phyloP scores from a whole-genome alignment of 2,888 invertebrate species.

The Crocallis elinguaria region DNA sequence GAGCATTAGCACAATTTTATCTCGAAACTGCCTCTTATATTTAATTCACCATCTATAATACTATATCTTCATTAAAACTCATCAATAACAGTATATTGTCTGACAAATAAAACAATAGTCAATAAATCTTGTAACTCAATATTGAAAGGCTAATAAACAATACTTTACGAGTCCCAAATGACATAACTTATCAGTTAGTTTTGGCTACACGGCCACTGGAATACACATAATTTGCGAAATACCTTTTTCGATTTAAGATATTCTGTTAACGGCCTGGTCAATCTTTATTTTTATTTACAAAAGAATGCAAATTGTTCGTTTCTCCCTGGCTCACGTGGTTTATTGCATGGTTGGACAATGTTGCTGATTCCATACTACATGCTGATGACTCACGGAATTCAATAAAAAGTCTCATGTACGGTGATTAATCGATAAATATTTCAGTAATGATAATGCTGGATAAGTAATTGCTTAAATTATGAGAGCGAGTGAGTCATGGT shows the following conservation, averaged over 20 bases:
- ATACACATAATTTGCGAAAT: slow-evolving; percentile 52
- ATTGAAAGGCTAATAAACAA: slow-evolving; percentile 50
- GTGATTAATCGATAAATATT: slow-evolving; percentile 54
- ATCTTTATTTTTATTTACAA: slow-evolving; percentile 59
- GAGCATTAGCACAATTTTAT: background rate
- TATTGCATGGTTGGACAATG: slow-evolving; percentile 42
- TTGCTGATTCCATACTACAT: slow-evolving; percentile 50
- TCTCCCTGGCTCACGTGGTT: slow-evolving; percentile 45
- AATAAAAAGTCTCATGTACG: slow-evolving; percentile 38
- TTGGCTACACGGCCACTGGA: slow-evolving; percentile 46
- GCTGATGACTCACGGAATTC: slow-evolving; percentile 51
- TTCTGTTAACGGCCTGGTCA: slow-evolving; percentile 49
- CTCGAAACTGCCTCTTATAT: background rate
- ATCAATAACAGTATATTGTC: slow-evolving; percentile 34
- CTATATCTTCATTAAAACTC: slow-evolving; percentile 31
- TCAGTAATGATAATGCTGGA: slow-evolving; percentile 54
- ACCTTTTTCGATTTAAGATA: slow-evolving; percentile 54
- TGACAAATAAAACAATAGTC: slow-evolving; percentile 54
- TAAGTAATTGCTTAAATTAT: slow-evolving; percentile 53
- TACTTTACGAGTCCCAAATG: slow-evolving; percentile 37
- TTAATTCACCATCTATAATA: background rate
- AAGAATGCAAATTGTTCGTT: slow-evolving; percentile 56
- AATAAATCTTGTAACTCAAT: slow-evolving; percentile 51
- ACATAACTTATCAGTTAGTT: slow-evolving; percentile 50
- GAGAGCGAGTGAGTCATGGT: slow-evolving; percentile 48